phyloP scores from a whole-genome alignment of 2,888 invertebrate genomes.

The Drosophila anceps region DNA sequence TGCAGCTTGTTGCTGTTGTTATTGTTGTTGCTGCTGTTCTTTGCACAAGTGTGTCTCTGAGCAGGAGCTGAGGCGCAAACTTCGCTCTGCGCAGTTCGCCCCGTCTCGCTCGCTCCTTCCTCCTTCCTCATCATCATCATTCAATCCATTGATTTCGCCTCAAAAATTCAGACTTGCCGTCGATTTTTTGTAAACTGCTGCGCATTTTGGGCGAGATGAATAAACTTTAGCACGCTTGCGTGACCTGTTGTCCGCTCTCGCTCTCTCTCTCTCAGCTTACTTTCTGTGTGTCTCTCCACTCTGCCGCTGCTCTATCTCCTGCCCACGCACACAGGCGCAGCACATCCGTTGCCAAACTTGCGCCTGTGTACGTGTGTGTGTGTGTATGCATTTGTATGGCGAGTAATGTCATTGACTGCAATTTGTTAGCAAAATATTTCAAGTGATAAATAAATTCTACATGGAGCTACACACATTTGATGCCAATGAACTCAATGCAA shows the following conservation, averaged over 20 bases:
- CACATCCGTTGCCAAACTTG: slow-evolving; percentile 52
- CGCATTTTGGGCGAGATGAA: slow-evolving; percentile 71
- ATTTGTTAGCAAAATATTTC: slow-evolving; percentile 79
- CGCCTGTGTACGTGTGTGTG: slow-evolving; percentile 27
- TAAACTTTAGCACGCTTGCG: slow-evolving; percentile 75
- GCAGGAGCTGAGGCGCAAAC: slow-evolving; percentile 14
- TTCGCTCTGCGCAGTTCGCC: neutral
- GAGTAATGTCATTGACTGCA: slow-evolving; percentile 81
- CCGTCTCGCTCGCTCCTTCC: slow-evolving; percentile 30
- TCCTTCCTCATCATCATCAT: slow-evolving; percentile 22
- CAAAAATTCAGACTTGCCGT: slow-evolving; percentile 49
- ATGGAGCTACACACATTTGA: slow-evolving; percentile 37
- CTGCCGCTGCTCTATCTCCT: slow-evolving; percentile 2
- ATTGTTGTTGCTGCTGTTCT: slow-evolving; percentile 34
- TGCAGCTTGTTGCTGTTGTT: slow-evolving; percentile 36
- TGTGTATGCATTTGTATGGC: slow-evolving; percentile 17
- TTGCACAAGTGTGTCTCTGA: slow-evolving; percentile 64
- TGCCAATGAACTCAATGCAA: slow-evolving; percentile 73
- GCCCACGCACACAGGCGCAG: slow-evolving; percentile 57
- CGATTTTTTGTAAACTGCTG: slow-evolving; percentile 64
- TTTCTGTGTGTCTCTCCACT: slow-evolving; percentile 5
- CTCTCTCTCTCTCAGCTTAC: slow-evolving; percentile 15
- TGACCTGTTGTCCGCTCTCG: slow-evolving; percentile 61
- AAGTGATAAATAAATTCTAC: slow-evolving; percentile 78
- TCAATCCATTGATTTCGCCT: slow-evolving; percentile 58